A percentile compares a stretch with the other conserved stretches of the same genome.
Evolutionary conservation across 2,113 vertebrate genomes (phyloP).

Genomic region (Laticauda colubrina): DNA sequence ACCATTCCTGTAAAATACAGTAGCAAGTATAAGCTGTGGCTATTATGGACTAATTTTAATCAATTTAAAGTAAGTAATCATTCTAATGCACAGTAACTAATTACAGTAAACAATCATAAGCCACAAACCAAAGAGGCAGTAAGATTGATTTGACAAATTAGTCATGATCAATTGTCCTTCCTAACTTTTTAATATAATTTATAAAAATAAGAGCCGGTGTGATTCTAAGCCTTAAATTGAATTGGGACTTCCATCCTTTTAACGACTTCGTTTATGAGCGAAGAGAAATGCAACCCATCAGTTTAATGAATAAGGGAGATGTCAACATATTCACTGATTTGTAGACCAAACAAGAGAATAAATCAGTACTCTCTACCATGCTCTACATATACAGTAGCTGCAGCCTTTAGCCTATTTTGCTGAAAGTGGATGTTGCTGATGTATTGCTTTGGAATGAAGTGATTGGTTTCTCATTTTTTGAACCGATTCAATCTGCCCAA

Average conservation of each 20-base stretch:
- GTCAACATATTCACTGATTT: conserved; percentile 2
- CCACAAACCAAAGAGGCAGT: not conserved
- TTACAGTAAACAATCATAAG: not conserved
- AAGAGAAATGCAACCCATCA: not conserved
- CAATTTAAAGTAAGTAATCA: not conserved
- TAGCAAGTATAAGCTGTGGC: not conserved
- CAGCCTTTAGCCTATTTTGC: conserved; percentile 17
- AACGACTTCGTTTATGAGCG: conserved; percentile 28
- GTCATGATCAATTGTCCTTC: not conserved
- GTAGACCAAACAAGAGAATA: conserved; percentile 18
- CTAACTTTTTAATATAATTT: not conserved
- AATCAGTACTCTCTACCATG: not conserved
- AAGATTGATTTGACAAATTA: not conserved
- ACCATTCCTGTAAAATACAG: not conserved
- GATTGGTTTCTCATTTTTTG: conserved; percentile 34
- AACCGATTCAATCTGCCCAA: conserved; percentile 7
- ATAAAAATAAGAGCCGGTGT: not conserved
- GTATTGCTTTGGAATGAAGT: conserved; percentile 18
- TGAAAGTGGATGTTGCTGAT: conserved; percentile 24
- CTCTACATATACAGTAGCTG: conserved; percentile 18
- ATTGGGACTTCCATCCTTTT: conserved; percentile 10
- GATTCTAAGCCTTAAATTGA: conserved; percentile 1
- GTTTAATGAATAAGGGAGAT: conserved; percentile 19
- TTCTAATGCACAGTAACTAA: not conserved
- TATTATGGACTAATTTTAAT: not conserved